A percentile compares a stretch with the other conserved stretches of the same genome.
These are phyloP conservation scores for Cartodere bifasciata DNA, from an alignment of 2,888 invertebrate species.

Conservation along the genomic window DNA sequence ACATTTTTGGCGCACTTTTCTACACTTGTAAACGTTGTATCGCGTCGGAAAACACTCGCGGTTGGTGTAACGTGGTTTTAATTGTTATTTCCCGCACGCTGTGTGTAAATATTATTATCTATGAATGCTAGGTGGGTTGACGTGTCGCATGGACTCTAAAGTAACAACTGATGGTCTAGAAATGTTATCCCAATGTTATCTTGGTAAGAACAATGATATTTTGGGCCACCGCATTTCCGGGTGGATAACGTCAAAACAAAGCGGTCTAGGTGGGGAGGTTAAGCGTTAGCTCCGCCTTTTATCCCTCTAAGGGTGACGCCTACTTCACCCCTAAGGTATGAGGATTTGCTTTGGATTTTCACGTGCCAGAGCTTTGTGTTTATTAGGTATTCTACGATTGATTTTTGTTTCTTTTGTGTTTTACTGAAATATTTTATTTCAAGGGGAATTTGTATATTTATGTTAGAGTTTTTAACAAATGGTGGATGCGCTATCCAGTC, in stretches of 20 bases:
- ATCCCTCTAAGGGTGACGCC: constrained; percentile 34
- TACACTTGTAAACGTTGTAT: too few species aligned
- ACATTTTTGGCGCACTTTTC: too few species aligned
- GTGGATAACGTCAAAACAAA: constrained; percentile 36
- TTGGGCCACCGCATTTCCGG: constrained; percentile 38
- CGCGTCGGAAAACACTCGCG: too few species aligned
- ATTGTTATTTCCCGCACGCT: too few species aligned
- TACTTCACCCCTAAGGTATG: constrained; percentile 28
- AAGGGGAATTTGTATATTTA: too few species aligned
- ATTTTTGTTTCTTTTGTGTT: constrained; percentile 17
- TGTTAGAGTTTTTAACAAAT: too few species aligned
- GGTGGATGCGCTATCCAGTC: too few species aligned
- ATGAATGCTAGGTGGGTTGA: too few species aligned
- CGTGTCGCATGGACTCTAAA: too few species aligned
- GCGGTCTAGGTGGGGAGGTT: constrained; percentile 30
- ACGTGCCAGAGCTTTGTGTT: constrained; percentile 25
- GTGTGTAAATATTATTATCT: too few species aligned
- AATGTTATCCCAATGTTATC: constrained; percentile 38
- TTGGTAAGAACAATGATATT: constrained; percentile 38
- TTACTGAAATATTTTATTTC: neutral
- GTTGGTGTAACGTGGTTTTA: too few species aligned
- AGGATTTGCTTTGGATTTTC: constrained; percentile 30
- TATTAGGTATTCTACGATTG: constrained; percentile 25
- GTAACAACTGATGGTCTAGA: constrained; percentile 26
- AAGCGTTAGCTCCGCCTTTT: constrained; percentile 26